Evolutionary conservation across 2,888 invertebrate genomes (phyloP), one percentile per base, ranked within the genome.

Genomic region (Escarpia spicata): DNA sequence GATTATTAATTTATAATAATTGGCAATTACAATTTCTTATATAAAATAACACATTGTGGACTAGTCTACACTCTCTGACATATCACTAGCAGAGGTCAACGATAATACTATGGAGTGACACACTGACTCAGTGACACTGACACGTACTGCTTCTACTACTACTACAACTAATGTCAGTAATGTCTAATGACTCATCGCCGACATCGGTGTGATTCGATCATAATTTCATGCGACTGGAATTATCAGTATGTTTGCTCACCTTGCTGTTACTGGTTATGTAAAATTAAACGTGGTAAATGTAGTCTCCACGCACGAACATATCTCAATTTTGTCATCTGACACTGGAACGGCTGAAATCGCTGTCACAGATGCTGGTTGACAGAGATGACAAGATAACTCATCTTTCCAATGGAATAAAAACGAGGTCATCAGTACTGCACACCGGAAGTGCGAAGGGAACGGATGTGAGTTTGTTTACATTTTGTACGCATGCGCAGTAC

Each of bases 391-490:
- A 26, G 6, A 75, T 75, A 6, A 26, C 75, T 52, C 52, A 75
- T 26, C 3, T 6, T 75, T 75, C 6, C 19, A 75, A 75, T 75
- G 75, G 75, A 26, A 3, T 75, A 75, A 75, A 52, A 75, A 75
- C 75, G 75, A n/a, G 75, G 75, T 75, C 75, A 75, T 26, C 75
- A 19, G 75, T 75, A 75, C 75, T 6, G 26, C 26, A n/a, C n/a
- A 92, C 60, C 91, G 92, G 92, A 92, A 91, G 92, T 92, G 58
- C 90, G 92, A 43, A 90, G 60, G 45, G 91, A 93, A 43, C 92
- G 92, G 93, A 92, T 92, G 58, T 91, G 45, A 4, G 37, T 90
- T 92, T 94, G 94, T 94, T 94, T 94, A 94, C 92, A 89, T 93
- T 93, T 93, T 92, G 45, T 93, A 93, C 94, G 93, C 93, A 93